Percentiles rank a stretch among this genome's conserved stretches.
These are phyloP conservation scores for Drosophila picticornis DNA, from an alignment of 2,888 invertebrate species.

Conservation along the genomic window DNA sequence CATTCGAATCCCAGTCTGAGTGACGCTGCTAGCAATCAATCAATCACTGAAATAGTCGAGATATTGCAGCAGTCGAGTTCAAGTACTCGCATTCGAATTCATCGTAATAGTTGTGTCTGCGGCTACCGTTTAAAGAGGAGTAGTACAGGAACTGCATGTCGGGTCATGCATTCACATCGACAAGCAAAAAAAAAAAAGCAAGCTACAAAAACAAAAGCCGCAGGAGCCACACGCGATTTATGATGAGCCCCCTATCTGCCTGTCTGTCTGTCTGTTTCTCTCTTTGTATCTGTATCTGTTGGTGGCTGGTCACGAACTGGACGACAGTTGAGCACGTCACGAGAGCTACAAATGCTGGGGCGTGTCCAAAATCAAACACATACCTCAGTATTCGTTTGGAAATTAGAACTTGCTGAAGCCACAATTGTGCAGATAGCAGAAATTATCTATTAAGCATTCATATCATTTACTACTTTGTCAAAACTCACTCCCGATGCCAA, in stretches of 20 bases:
- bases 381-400: neutral
- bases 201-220: neutral
- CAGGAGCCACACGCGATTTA: constrained; percentile 41
- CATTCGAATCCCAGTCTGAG: constrained; percentile 26
- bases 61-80: constrained; percentile 33
- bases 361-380: constrained; percentile 18
- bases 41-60: constrained; percentile 69
- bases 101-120: constrained; percentile 31
- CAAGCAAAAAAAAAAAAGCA: neutral
- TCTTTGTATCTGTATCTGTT: neutral
- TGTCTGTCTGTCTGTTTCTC: constrained; percentile 1
- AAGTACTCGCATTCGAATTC: constrained; percentile 16
- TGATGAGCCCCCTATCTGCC: constrained; percentile 12
- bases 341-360: constrained; percentile 21
- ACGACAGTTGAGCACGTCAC: constrained; percentile 22
- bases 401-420: neutral
- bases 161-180: constrained; percentile 21
- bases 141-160: constrained; percentile 27
- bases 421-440: neutral
- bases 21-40: constrained; percentile 68
- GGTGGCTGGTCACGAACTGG: constrained; percentile 42
- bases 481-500: too few species aligned
- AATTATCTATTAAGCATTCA: neutral
- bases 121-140: constrained; percentile 47
- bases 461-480: too few species aligned